Conservation (phyloP, 2,113 vertebrate species). For the Odontophorus gujanensis region DNA sequence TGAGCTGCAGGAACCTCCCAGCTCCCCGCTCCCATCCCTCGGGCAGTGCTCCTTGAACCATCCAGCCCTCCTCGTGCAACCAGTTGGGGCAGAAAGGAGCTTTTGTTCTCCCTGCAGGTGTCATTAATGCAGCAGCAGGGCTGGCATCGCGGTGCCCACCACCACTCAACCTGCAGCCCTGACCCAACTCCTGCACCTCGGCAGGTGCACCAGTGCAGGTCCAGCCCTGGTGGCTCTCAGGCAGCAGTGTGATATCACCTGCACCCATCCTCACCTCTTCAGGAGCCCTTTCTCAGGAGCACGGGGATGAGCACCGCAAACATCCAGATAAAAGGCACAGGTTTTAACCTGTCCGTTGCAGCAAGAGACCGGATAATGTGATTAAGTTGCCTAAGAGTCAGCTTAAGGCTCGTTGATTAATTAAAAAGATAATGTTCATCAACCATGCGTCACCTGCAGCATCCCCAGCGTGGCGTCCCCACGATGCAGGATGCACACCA, state of each 20-base stretch:
- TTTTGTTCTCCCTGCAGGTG: not conserved
- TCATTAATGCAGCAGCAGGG: not conserved
- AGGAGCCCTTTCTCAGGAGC: not conserved
- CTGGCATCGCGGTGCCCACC: fast-evolving
- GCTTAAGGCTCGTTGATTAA: not conserved
- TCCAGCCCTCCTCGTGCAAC: not conserved
- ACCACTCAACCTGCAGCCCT: not conserved
- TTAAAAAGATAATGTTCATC: not conserved
- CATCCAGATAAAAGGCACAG: not conserved
- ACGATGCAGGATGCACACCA: not conserved
- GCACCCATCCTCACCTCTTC: fast-evolving
- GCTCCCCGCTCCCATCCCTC: fast-evolving
- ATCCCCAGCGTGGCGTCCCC: not conserved
- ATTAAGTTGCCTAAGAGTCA: not conserved
- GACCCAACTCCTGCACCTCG: not conserved
- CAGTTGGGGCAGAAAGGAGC: not conserved
- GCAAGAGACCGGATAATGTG: fast-evolving
- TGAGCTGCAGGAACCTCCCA: not conserved
- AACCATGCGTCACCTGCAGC: not conserved
- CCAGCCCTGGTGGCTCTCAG: fast-evolving
- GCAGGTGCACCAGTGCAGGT: not conserved
- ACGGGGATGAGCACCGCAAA: not conserved
- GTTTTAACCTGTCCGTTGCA: not conserved
- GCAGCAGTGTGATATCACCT: fast-evolving
- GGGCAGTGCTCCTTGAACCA: fast-evolving